Percentiles rank a stretch among this genome's conserved stretches.
These are phyloP conservation scores for Allenopithecus nigroviridis DNA, from an alignment of 2,797 vertebrate species.

Conservation along the genomic window DNA sequence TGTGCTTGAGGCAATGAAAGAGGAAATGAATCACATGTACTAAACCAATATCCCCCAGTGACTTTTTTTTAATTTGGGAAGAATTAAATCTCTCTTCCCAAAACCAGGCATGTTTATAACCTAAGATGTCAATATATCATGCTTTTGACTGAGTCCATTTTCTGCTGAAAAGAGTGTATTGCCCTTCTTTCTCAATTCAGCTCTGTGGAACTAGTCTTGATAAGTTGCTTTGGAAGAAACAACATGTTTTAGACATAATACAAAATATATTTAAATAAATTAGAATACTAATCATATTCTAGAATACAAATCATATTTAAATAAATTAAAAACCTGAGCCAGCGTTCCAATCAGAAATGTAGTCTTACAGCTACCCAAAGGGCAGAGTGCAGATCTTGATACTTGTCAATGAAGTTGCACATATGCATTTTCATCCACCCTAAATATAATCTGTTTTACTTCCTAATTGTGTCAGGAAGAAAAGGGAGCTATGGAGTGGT, in stretches of 20 bases:
- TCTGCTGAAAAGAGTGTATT: conserved; percentile 52
- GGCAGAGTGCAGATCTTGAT: background rate
- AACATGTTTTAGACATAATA: conserved; percentile 24
- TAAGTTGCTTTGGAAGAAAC: conserved; percentile 34
- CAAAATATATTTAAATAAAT: background rate
- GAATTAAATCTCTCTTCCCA: conserved; percentile 61
- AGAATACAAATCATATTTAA: background rate
- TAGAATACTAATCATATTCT: background rate
- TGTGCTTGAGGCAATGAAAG: background rate
- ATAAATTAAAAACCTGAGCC: background rate
- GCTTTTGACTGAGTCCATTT: conserved; percentile 55
- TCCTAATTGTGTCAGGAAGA: background rate
- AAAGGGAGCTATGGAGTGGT: background rate
- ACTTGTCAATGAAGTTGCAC: background rate
- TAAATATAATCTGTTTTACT: background rate
- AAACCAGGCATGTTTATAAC: conserved; percentile 49
- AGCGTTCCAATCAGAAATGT: background rate
- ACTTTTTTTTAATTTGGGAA: conserved; percentile 56
- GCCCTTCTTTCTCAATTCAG: conserved; percentile 27
- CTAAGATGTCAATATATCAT: conserved; percentile 22
- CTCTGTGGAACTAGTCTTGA: conserved; percentile 7
- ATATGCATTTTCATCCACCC: background rate
- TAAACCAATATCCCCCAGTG: conserved; percentile 11
- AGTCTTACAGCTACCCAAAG: background rate
- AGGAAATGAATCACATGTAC: conserved; percentile 17